Base-by-base conservation (phyloP, 92 coral and sea anemone species). In the Paragorgia papillata region DNA sequence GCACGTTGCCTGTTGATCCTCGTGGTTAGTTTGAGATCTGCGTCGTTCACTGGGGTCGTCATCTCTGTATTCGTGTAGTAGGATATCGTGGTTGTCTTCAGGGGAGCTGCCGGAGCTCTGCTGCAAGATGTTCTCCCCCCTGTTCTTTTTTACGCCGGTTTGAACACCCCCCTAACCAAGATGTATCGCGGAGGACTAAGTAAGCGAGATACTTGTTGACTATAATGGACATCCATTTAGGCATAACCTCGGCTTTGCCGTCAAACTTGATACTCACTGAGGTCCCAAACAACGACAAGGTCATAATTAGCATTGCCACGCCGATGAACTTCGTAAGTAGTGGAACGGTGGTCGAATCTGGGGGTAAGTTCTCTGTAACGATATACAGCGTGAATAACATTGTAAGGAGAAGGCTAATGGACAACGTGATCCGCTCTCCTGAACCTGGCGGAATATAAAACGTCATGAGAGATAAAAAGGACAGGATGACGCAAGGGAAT, bases 391-490 rank as follows among this genome's bases (percentile, higher is more conserved):
- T 83, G 9, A 87, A 87, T 8, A 62, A 20, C 83, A 87, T 75
- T 15, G 91, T 74, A 20, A 87, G 80, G 8, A 87, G 86, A 0
- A 84, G 75, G 3, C 88, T 87, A 1, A 87, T 80, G 22, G 81
- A 81, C 29, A 83, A 75, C 5, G 88, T 81, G 0, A 87, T 79
- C 30, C 91, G 63, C 60, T 87, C 91, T 30, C 88, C 92, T 7
- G 92, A 88, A 58, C 82, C 83, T 22, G 92, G 88, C 9, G 92
- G 92, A 3, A 88, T 51, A 25, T 75, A 84, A 62, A 89, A 89
- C 29, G 92, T 89, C 41, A 89, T 74, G 19, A 89, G 90, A 13
- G 94, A 89, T 21, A 89, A 84, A 40, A 89, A 76, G 17, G 94
- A 86, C 40, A 89, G 57, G 20, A 89, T 83, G 6, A 89, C 85